Base-by-base conservation (phyloP, 2,113 vertebrate genomes). In the Poeciliopsis turrubarensis region DNA sequence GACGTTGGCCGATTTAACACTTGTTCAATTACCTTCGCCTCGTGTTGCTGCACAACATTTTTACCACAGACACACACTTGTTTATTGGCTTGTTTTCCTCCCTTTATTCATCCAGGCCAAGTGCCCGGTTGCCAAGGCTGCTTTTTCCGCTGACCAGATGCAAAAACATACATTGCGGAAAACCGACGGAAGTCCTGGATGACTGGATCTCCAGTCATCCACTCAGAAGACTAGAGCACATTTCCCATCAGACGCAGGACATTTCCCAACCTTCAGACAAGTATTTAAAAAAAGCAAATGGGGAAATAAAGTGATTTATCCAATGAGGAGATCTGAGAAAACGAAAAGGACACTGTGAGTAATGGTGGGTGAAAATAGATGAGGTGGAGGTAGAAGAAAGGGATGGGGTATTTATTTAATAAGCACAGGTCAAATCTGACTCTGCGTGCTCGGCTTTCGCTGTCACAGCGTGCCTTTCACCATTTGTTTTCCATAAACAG, bases 401-500 rank as follows among this genome's bases (percentile, higher is more conserved):
- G 37, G 82, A 82, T 81, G 80, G n/a, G 14, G 72, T 81, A 91
- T 94, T 95, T 82, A 91, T 94, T 95, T 92, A 88, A 91, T 94
- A 94, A 95, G 91, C 19, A 8, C 85, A 86, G 93, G 92, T 94
- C 93, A 91, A 88, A 73, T 86, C 80, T 86, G 85, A 90, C 1
- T 77, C 92, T 93, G 89, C 84, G 87, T 76, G 79, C 81, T 76
- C 91, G 89, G 86, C 91, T 94, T 91, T 94, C 51, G 92, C 90
- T 87, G 94, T 92, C 91, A 93, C 91, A 85, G 93, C 90, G 87
- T 95, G 92, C 94, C 91, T 88, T 93, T 94, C 91, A 78, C 93
- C 95, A 95, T 95, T 97, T 96, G 96, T 95, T 97, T 96, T 93
- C 94, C 91, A 96, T 97, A 91, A 96, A 93, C 93, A 91, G 93